A percentile compares a stretch with the other conserved stretches of the same genome.
phyloP scores from a whole-genome alignment of 2,797 vertebrate genomes.

The Acanthornis magna region DNA sequence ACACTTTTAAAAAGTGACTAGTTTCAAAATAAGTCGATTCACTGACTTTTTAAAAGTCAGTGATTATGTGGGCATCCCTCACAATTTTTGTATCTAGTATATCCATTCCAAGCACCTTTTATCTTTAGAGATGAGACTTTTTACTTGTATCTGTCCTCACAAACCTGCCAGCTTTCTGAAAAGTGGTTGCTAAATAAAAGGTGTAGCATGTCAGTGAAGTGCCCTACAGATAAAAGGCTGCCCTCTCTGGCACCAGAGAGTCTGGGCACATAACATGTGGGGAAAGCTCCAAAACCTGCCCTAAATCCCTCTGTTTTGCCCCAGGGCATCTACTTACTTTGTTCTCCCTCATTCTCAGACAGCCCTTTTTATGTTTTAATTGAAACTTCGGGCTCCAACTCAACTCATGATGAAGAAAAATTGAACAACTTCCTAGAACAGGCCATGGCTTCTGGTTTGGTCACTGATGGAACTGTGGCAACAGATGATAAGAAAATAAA shows the following conservation, averaged over 20 bases:
- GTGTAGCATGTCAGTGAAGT: not conserved
- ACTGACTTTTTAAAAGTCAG: not conserved
- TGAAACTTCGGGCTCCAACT: conserved; percentile 89
- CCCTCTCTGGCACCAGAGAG: not conserved
- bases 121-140: not conserved
- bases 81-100: not conserved
- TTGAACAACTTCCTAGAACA: conserved; percentile 85
- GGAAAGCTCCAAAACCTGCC: not conserved
- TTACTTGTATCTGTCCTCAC: not conserved
- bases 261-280: not conserved
- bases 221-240: not conserved
- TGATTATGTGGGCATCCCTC: not conserved
- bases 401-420: conserved; percentile 86
- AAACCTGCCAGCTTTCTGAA: not conserved
- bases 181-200: not conserved
- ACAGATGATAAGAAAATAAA: conserved; percentile 86
- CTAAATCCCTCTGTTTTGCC: not conserved
- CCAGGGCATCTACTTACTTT: not conserved
- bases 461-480: conserved; percentile 87
- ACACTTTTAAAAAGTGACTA: not conserved
- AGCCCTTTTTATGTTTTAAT: conserved; percentile 91
- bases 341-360: conserved; percentile 71
- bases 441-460: conserved; percentile 79
- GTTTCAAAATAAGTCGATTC: not conserved
- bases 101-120: not conserved